Evolutionary conservation across 2,797 vertebrate species (phyloP).

Genomic region (Hirundo rustica): DNA sequence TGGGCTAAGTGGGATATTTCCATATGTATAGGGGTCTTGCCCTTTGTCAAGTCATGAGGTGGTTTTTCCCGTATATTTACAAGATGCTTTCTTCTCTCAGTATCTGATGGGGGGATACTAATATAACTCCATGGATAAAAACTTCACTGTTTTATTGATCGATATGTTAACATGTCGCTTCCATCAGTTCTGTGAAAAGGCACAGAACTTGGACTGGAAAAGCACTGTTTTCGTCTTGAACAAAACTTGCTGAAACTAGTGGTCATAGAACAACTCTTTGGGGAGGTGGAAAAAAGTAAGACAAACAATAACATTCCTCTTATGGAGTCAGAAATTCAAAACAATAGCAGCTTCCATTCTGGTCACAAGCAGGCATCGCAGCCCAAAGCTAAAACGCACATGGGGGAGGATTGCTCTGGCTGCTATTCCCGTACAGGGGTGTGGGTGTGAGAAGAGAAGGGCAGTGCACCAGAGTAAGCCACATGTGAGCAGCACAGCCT

Average conservation of each 20-base stretch:
- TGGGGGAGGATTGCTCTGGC: background rate
- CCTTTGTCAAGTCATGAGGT: background rate
- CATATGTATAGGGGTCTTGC: background rate
- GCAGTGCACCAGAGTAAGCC: background rate
- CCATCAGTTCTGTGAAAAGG: background rate
- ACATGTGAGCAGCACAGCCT: background rate
- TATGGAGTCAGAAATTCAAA: conserved; percentile 11
- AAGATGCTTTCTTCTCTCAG: background rate
- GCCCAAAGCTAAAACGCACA: background rate
- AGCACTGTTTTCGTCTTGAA: background rate
- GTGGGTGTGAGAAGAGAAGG: background rate
- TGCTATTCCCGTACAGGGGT: background rate
- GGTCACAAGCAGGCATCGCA: background rate
- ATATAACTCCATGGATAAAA: background rate
- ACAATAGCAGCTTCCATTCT: conserved; percentile 36
- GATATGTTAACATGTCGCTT: background rate
- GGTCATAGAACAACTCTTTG: background rate
- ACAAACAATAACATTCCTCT: conserved; percentile 23
- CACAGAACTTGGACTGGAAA: background rate
- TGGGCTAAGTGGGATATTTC: background rate
- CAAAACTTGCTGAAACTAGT: background rate
- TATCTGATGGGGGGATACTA: background rate
- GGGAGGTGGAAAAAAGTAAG: background rate
- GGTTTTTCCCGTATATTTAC: background rate
- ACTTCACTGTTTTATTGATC: background rate